Evolutionary conservation across 2,113 vertebrate species (phyloP).

Genomic region (Pelmatolapia mariae): DNA sequence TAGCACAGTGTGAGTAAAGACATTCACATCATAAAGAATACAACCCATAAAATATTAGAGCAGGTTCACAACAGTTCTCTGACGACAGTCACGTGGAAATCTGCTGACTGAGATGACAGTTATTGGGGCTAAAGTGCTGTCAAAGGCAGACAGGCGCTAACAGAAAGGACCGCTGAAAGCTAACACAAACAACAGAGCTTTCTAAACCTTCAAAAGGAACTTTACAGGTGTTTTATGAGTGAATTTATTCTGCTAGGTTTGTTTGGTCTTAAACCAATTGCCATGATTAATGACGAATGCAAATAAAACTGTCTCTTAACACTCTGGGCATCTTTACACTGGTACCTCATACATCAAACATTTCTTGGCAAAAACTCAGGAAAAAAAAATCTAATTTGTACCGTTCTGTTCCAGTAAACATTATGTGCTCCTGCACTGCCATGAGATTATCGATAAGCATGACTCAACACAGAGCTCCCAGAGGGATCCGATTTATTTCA

Average conservation of each 20-base stretch:
- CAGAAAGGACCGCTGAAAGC: not conserved
- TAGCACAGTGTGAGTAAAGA: not conserved
- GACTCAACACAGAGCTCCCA: not conserved
- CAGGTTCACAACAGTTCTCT: not conserved
- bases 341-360: not conserved
- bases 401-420: slow-evolving; percentile 30
- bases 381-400: slow-evolving; percentile 6
- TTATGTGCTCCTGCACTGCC: not conserved
- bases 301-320: not conserved
- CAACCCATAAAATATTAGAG: not conserved
- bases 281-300: not conserved
- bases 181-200: not conserved
- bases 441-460: slow-evolving; percentile 20
- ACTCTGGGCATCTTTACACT: not conserved
- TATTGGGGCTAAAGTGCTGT: not conserved
- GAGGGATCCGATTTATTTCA: not conserved
- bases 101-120: not conserved
- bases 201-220: not conserved
- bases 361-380: slow-evolving; percentile 2
- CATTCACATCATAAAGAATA: not conserved
- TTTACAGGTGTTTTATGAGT: not conserved
- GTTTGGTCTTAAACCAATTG: not conserved
- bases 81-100: not conserved
- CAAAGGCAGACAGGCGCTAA: not conserved
- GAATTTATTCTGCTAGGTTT: not conserved